Evolutionary conservation across 2,113 vertebrate genomes (phyloP).

Genomic region (Gadus macrocephalus): DNA sequence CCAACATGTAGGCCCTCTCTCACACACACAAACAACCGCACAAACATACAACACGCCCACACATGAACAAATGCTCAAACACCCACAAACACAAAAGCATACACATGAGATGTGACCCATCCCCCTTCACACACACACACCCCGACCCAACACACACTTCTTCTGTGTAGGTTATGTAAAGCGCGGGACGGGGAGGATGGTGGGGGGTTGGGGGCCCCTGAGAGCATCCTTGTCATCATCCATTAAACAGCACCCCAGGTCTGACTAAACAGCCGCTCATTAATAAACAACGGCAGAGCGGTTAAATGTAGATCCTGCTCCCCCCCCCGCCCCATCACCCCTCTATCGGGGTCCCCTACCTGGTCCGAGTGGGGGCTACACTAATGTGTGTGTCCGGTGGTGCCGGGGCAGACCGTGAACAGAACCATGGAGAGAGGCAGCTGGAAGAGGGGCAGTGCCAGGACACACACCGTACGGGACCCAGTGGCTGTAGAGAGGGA

Average conservation of each 20-base stretch:
- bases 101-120: too few species aligned
- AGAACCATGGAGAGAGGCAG: slow-evolving; percentile 65
- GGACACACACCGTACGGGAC: not conserved
- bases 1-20: too few species aligned
- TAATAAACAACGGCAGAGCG: slow-evolving; percentile 68
- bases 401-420: slow-evolving; percentile 25
- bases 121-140: too few species aligned
- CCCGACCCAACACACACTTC: not conserved
- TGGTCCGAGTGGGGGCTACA: slow-evolving; percentile 29
- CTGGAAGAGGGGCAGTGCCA: slow-evolving; percentile 16
- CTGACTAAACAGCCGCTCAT: slow-evolving; percentile 71
- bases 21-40: too few species aligned
- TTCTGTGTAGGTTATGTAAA: slow-evolving; percentile 67
- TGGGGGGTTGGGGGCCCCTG: slow-evolving; percentile 46
- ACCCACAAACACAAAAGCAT: too few species aligned
- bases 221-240: slow-evolving; percentile 68
- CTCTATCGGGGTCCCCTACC: slow-evolving; percentile 42
- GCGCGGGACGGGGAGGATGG: slow-evolving; percentile 32
- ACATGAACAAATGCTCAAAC: too few species aligned
- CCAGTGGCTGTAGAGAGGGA: not conserved
- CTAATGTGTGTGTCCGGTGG: slow-evolving; percentile 8
- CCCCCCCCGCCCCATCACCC: slow-evolving; percentile 6
- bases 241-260: slow-evolving; percentile 73
- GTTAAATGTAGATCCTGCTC: slow-evolving; percentile 63
- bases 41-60: too few species aligned